Base-by-base conservation (phyloP, 1,140 invertebrate genomes). In the Penaeus chinensis region DNA sequence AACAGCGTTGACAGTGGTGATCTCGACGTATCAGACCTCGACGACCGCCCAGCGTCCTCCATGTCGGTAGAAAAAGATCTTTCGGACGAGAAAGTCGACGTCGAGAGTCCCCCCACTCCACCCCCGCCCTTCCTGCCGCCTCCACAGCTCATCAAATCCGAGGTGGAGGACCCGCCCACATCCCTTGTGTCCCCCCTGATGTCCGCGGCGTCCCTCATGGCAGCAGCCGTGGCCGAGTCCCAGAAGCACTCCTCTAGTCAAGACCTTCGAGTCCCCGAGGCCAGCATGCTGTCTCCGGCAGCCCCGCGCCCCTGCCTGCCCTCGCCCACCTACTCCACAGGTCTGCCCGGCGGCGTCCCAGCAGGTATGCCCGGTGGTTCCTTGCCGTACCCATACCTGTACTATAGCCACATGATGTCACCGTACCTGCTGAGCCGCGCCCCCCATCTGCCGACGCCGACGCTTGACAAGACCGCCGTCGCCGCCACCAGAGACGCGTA, bases 51-150 rank as follows among this genome's bases (percentile, higher is more conserved):
- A 4, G 83, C 84, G 10, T 90, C 89, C 27, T 90, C 86, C 54
- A 90, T 90, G 89, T 90, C 89, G 16, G 89, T 90, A 20, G 89
- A 90, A 63, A 89, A 89, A 66, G 89, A 90, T 69, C 66, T 63
- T n/a, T 77, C 61, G 24, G 89, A 90, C 66, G 89, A 90, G 82
- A 90, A 90, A 61, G 89, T 90, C 4, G 89, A 90, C 77, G 86
- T 90, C 7, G 89, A 90, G 80, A 89, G 89, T 61, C 89, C 89
- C 5, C 87, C 89, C 18, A 90, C 89, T n/a, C 89, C 89, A 5
- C 83, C 83, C 10, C 87, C 89, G 11, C 81, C 89, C 60, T 90
- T 90, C 85, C 77, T 90, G n/a, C 81, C 87, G 19, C 89, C 89
- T 3, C 80, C 88, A 22, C 85, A 78, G 69, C 78, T 88, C n/a